Conservation (phyloP, 2,888 invertebrate species). For the Nomada goodeniana region DNA sequence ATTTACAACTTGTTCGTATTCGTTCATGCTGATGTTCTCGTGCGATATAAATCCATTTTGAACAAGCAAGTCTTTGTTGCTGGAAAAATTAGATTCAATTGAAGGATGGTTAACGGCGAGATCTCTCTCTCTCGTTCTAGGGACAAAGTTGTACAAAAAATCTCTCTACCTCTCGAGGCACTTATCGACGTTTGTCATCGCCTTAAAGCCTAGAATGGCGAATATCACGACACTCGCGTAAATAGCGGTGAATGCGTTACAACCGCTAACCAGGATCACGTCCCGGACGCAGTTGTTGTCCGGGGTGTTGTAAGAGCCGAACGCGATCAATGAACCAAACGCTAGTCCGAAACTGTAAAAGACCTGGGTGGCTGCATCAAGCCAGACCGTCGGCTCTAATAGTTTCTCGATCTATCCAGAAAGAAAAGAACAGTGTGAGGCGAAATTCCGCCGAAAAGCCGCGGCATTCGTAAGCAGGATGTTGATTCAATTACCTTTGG, state of each 20-base stretch:
- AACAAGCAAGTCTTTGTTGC: constrained; percentile 86
- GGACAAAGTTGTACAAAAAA: not conserved
- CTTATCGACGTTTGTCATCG: constrained; percentile 94
- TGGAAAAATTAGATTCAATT: constrained; percentile 76
- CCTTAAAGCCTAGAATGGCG: constrained; percentile 97
- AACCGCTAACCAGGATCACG: constrained; percentile 95
- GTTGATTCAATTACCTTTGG: constrained; percentile 89
- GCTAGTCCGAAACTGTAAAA: constrained; percentile 97
- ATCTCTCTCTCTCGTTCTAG: not conserved
- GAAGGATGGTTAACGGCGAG: not conserved
- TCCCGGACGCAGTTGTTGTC: constrained; percentile 98
- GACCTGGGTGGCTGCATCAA: constrained; percentile 98
- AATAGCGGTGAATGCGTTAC: constrained; percentile 96
- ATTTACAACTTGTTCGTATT: constrained; percentile 86
- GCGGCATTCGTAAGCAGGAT: too few relatives aligned
- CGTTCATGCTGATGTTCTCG: constrained; percentile 86
- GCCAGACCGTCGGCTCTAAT: constrained; percentile 95
- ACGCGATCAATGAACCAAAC: constrained; percentile 97
- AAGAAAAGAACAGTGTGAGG: not conserved
- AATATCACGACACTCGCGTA: constrained; percentile 98
- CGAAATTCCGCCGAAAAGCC: not conserved
- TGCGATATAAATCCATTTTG: constrained; percentile 81
- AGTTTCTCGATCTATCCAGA: constrained; percentile 91
- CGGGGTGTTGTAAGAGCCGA: constrained; percentile 97
- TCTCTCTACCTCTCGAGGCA: constrained; percentile 89